phyloP scores from a whole-genome alignment of 2,888 invertebrate genomes.

The Ctenicera cuprea region DNA sequence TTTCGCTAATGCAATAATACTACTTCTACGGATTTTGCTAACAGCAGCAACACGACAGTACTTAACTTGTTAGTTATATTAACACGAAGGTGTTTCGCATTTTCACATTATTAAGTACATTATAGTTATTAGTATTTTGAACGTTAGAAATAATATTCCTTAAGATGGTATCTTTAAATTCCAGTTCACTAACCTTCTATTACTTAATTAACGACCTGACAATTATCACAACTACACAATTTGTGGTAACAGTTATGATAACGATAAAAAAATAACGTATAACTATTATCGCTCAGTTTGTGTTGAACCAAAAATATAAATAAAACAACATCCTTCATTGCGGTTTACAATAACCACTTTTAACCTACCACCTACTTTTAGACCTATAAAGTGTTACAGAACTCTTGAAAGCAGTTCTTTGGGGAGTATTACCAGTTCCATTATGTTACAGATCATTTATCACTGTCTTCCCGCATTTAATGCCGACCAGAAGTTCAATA shows the following conservation, averaged over 20 bases:
- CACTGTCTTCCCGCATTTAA: not conserved
- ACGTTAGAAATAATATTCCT: no score
- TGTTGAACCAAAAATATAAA: slow-evolving; percentile 2
- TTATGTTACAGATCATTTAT: slow-evolving; percentile 6
- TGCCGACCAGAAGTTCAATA: not conserved
- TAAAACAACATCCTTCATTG: not conserved
- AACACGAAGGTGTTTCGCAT: no score
- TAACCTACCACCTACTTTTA: not conserved
- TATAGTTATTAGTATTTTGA: no score
- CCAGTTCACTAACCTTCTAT: not conserved
- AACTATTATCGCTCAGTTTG: not conserved
- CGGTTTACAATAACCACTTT: not conserved
- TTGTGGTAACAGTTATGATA: not conserved
- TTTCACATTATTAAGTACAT: no score
- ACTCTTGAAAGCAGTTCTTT: not conserved
- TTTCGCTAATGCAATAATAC: no score
- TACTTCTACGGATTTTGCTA: no score
- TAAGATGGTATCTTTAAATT: no score
- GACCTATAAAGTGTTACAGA: no score
- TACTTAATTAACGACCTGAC: not conserved
- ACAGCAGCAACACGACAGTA: no score
- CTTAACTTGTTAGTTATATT: no score
- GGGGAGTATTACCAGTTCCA: not conserved
- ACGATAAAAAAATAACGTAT: not conserved
- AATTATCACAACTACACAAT: not conserved